Evolutionary conservation across 2,113 vertebrate genomes (phyloP).

Genomic region (Leucoraja erinaceus): DNA sequence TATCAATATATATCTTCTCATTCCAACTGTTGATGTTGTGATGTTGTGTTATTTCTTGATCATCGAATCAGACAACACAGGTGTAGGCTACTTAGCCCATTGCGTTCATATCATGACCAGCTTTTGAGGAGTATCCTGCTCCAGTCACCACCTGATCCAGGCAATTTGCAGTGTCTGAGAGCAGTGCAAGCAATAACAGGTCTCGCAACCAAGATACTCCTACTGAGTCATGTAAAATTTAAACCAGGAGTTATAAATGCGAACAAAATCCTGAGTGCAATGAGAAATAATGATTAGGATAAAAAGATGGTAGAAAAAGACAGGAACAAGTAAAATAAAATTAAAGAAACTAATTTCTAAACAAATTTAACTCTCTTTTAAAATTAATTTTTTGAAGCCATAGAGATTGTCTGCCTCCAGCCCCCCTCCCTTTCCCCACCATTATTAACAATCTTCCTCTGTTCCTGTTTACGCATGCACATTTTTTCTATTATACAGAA

Average conservation of each 20-base stretch:
- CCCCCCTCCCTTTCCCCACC: too few species aligned
- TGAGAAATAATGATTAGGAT: not conserved
- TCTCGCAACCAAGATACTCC: not conserved
- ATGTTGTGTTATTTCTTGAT: not conserved
- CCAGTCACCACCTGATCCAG: not conserved
- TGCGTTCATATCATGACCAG: not conserved
- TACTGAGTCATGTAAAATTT: not conserved
- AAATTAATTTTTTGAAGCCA: not conserved
- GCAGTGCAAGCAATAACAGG: not conserved
- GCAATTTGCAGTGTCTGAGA: not conserved
- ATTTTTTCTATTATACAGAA: too few species aligned
- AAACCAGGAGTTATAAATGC: not conserved
- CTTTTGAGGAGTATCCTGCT: not conserved
- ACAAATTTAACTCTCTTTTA: not conserved
- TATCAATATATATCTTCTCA: not conserved
- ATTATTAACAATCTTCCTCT: too few species aligned
- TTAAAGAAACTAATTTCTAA: not conserved
- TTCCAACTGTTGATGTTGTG: not conserved
- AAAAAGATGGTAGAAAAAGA: not conserved
- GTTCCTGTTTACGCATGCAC: too few species aligned
- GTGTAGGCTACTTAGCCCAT: not conserved
- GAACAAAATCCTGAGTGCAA: not conserved
- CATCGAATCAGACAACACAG: not conserved
- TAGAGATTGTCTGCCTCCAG: not conserved
- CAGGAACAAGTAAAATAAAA: too few species aligned